Base-by-base conservation (phyloP, 2,113 vertebrate species). In the Helogale parvula region DNA sequence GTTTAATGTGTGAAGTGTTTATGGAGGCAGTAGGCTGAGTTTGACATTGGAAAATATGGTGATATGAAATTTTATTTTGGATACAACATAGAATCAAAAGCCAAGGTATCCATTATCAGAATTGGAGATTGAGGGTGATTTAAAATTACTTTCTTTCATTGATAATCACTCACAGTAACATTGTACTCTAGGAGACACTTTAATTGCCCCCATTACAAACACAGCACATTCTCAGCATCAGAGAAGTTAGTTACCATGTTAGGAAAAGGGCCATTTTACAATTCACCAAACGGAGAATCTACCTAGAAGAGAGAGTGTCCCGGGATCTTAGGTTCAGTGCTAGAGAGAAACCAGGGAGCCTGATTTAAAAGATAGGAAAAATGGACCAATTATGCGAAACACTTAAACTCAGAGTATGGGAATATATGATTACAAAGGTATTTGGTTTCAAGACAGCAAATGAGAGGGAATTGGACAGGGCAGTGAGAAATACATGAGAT, bases 261-360 rank as follows among this genome's bases (percentile, higher is more conserved):
- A 76, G 90, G 92, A n/a, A 84, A 93, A 97, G 52, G 17, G 47
- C 35, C 16, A 16, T 89, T 96, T 76, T 93, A 72, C 45, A 87
- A 88, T 86, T 97, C 31, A 65, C 72, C 65, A 76, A 87, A 45
- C 65, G 54, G n/a, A 95, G 60, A 95, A 50, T 71, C 71, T 69
- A 57, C 52, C 31, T n/a, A 41, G 52, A 63, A 54, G 9, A 65
- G 65, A 88, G 68, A 94, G 23, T 52, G 31, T 77, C 45, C 57
- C 27, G 52, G 45, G 52, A 91, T 88, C 25, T 90, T 79, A 84
- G 76, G 27, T 38, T 90, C 60, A 65, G 12, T 52, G 60, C 68
- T 54, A 77, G 85, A 95, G 81, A 71, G 38, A 93, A 95, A 84
- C 35, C 50, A 91, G 60, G 68, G 41, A 89, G 71, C 4, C 14